phyloP scores from a whole-genome alignment of 2,888 invertebrate species.

The Meta bourneti region DNA sequence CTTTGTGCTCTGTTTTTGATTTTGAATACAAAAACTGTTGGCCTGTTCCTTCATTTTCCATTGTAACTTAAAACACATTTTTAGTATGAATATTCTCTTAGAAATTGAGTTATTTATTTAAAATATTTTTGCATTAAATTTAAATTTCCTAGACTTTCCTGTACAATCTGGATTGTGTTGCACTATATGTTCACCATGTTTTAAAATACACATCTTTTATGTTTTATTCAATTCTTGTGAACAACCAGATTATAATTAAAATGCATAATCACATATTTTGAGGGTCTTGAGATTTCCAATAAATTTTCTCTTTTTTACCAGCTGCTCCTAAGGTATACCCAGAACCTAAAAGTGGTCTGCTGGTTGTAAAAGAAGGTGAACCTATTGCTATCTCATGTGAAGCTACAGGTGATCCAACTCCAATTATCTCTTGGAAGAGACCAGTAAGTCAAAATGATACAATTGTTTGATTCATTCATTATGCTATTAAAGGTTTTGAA shows the following conservation, averaged over 20 bases:
- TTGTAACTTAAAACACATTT: no score
- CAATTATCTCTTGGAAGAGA: slow-evolving; percentile 67
- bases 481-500: not conserved
- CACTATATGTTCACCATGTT: not conserved
- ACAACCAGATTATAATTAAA: no score
- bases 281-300: not conserved
- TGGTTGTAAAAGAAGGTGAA: slow-evolving; percentile 71
- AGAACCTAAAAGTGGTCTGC: slow-evolving; percentile 65
- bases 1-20: no score
- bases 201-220: not conserved
- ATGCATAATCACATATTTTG: not conserved
- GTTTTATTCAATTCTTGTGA: not conserved
- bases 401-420: slow-evolving; percentile 70
- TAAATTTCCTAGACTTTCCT: not conserved
- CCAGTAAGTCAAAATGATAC: slow-evolving; percentile 43
- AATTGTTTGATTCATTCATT: not conserved
- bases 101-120: not conserved
- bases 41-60: no score
- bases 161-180: not conserved
- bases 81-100: not conserved
- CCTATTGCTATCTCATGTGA: slow-evolving; percentile 65
- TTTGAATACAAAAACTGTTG: no score
- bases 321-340: slow-evolving; percentile 73
- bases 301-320: slow-evolving; percentile 9
- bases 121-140: not conserved